phyloP scores from a whole-genome alignment of 2,797 vertebrate species.

The Tangara arthus region DNA sequence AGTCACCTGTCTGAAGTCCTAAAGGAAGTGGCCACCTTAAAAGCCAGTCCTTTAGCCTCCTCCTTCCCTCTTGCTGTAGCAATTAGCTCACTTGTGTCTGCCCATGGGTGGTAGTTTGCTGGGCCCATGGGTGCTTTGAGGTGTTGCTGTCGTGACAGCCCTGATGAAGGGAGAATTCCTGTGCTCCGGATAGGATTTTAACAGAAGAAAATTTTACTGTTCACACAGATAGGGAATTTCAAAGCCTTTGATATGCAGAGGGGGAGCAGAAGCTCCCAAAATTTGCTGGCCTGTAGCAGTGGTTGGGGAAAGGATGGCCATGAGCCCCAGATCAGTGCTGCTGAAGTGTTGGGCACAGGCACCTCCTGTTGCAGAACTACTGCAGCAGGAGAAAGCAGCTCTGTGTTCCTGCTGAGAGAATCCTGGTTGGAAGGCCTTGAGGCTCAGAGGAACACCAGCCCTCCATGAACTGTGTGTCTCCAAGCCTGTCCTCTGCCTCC shows the following conservation, averaged over 20 bases:
- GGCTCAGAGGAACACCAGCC: background rate
- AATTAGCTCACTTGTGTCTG: background rate
- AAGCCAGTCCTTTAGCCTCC: background rate
- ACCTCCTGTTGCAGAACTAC: background rate
- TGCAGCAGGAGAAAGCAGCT: background rate
- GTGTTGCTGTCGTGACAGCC: background rate
- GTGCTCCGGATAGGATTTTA: background rate
- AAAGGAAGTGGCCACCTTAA: background rate
- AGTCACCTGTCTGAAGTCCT: background rate
- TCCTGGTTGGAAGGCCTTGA: background rate
- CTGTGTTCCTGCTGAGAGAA: background rate
- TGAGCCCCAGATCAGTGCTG: background rate
- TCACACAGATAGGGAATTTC: background rate
- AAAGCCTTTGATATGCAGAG: background rate
- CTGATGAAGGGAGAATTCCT: rapidly evolving
- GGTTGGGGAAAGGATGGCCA: background rate
- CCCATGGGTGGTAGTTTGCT: background rate
- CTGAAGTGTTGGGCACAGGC: background rate
- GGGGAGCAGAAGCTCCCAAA: background rate
- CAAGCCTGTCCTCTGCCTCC: background rate
- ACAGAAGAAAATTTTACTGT: background rate
- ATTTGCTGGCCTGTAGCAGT: background rate
- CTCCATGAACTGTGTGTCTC: background rate
- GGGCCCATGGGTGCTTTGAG: rapidly evolving
- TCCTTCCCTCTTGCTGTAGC: background rate